Evolutionary conservation across 2,113 vertebrate genomes (phyloP), one percentile per base, ranked within the genome.

Genomic region (Corynorhinus townsendii): DNA sequence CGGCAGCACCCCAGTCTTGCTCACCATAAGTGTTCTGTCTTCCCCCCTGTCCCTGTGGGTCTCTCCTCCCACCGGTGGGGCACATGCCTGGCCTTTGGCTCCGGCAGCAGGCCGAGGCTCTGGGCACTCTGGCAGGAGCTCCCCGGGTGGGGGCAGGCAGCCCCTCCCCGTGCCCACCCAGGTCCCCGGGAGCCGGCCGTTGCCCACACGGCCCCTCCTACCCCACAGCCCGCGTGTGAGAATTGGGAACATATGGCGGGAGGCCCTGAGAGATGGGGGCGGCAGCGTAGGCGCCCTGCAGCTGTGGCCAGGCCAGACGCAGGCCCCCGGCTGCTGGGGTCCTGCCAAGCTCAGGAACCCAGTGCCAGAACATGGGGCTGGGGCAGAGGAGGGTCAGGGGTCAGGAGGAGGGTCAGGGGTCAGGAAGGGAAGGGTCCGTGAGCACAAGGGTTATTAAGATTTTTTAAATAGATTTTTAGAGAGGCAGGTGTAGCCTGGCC

Each of bases 241-340:
- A 59, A 62, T 71, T 24, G 28, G 49, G 43, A 45, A 71, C 90
- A 68, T 7, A 15, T 20, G 43, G 35, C 85, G 52, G 43, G 62
- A 52, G 52, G 7, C 35, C 59, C 68, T 33, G 47, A 26, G 7
- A 28, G 52, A 81, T 10, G 22, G 26, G 30, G 33, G 16, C 5
- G 38, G 35, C 49, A 20, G 47, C 0, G 0, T 47, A 56, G 59
- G 59, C 1, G 1, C 19, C 76, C 1, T 0, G 33, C 68, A 68
- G 56, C 45, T 69, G 33, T 49, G 45, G 15, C 17, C 7, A 0
- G 10, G 40, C 64, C 14, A 14, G 49, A 68, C 35, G 22, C 83
- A 69, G n/a, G 49, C 59, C 75, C 49, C 20, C 15, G 71, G 45
- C 64, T 0, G 0, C 80, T 33, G 35, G 33, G 64, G 24, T 33